phyloP scores from a whole-genome alignment of 2,888 invertebrate species.

The Dynastes hyllus region DNA sequence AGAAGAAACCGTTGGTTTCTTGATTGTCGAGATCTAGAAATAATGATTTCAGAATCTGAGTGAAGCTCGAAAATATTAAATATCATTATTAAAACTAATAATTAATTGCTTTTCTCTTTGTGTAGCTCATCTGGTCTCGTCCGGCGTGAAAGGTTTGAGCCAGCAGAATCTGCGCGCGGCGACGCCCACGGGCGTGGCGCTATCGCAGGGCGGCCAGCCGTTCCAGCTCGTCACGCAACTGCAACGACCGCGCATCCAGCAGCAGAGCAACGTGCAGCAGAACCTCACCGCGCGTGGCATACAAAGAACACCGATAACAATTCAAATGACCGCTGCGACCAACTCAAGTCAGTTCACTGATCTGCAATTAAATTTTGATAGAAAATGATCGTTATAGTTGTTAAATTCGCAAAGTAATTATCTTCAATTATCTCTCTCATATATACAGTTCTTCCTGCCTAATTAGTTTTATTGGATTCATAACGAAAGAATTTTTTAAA shows the following conservation, averaged over 20 bases:
- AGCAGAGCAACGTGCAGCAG: conserved; percentile 63
- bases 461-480: too few relatives aligned
- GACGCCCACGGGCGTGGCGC: conserved; percentile 65
- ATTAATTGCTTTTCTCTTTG: not conserved
- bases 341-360: conserved; percentile 71
- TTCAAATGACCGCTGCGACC: conserved; percentile 67
- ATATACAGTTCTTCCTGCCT: not conserved
- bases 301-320: conserved; percentile 68
- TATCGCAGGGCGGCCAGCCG: conserved; percentile 65
- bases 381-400: conserved; percentile 59
- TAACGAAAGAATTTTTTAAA: not conserved
- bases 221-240: conserved; percentile 68
- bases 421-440: conserved; percentile 22
- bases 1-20: too few relatives aligned
- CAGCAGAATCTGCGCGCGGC: conserved; percentile 66
- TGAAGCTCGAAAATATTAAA: too few relatives aligned
- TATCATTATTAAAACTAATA: too few relatives aligned
- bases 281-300: conserved; percentile 64
- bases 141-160: conserved; percentile 76
- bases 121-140: conserved; percentile 78
- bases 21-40: too few relatives aligned
- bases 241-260: conserved; percentile 66
- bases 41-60: too few relatives aligned
- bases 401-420: conserved; percentile 51
- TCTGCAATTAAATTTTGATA: conserved; percentile 67